A percentile compares a stretch with the other conserved stretches of the same genome.
These are phyloP conservation scores for Amphimedon queenslandica DNA, from an alignment of 37 sponge, comb jelly and placozoan genomes.

Conservation along the genomic window DNA sequence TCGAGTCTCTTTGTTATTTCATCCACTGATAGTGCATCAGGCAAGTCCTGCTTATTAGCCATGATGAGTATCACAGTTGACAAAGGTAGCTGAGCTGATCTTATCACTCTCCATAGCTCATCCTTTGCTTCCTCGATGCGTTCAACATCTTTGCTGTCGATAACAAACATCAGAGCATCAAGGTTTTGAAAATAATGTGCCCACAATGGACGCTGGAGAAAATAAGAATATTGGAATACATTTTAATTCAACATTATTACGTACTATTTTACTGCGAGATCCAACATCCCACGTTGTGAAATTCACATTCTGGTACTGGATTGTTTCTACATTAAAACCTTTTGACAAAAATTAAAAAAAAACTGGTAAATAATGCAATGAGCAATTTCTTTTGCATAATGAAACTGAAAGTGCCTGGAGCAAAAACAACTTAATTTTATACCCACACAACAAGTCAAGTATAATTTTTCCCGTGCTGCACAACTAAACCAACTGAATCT, in stretches of 20 bases:
- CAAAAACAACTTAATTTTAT: too few species aligned
- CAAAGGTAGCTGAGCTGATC: slow-evolving; percentile 45
- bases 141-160: slow-evolving; percentile 86
- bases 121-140: slow-evolving; percentile 50
- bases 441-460: too few species aligned
- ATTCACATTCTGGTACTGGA: background rate
- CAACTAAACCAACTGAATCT: too few species aligned
- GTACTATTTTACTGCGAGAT: background rate
- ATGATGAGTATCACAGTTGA: slow-evolving; percentile 45
- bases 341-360: background rate
- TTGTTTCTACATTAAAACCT: slow-evolving; percentile 5
- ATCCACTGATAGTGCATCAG: slow-evolving; percentile 61
- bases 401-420: too few species aligned
- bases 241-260: too few species aligned
- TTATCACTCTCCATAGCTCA: slow-evolving; percentile 50
- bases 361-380: too few species aligned
- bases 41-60: slow-evolving; percentile 94
- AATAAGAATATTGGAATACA: background rate
- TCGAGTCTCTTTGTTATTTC: slow-evolving; percentile 62
- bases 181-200: slow-evolving; percentile 72
- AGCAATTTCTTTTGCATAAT: too few species aligned
- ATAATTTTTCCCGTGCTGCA: too few species aligned
- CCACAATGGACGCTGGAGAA: slow-evolving; percentile 62
- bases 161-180: slow-evolving; percentile 78
- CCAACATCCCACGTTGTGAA: slow-evolving; percentile 2